Percentiles rank a stretch among this genome's conserved stretches.
Evolutionary conservation across 2,888 invertebrate species (phyloP).

Genomic region (Hyalella azteca): DNA sequence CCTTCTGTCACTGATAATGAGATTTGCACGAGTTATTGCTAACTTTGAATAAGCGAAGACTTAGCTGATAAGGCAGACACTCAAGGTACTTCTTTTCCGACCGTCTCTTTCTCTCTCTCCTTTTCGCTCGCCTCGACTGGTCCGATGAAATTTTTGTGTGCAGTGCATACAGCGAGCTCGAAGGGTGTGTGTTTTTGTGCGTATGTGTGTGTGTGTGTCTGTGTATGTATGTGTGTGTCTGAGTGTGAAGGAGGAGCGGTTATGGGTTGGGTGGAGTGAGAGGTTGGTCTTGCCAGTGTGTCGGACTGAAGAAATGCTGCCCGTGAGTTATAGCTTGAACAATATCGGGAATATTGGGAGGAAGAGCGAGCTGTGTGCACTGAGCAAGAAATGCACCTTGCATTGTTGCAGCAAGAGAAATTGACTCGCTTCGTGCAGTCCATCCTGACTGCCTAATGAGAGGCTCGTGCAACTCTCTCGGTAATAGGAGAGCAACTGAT

Average conservation of each 20-base stretch:
- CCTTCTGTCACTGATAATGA: conserved; percentile 28
- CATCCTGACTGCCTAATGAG: neutral
- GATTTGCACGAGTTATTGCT: conserved; percentile 31
- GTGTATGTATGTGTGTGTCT: conserved; percentile 30
- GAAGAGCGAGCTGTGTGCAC: neutral
- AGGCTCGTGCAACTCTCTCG: neutral
- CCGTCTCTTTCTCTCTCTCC: conserved; percentile 17
- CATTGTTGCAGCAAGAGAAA: neutral
- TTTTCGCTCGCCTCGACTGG: neutral
- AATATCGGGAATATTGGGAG: conserved; percentile 17
- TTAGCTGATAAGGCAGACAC: conserved; percentile 31
- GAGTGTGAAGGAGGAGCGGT: conserved; percentile 28
- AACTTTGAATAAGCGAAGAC: conserved; percentile 27
- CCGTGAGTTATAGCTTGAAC: conserved; percentile 3
- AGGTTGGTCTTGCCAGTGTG: conserved; percentile 19
- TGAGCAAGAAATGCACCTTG: conserved; percentile 13
- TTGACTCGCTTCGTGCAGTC: neutral
- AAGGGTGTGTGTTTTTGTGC: conserved; percentile 18
- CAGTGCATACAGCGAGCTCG: neutral
- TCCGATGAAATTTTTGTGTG: neutral
- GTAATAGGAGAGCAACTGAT: neutral
- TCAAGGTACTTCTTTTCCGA: conserved; percentile 21
- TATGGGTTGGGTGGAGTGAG: neutral
- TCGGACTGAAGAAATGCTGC: conserved; percentile 9
- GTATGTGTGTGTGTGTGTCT: conserved; percentile 32